Percentiles rank a stretch among this genome's conserved stretches.
Evolutionary conservation across 2,888 invertebrate genomes (phyloP).

Genomic region (Morinoia aosen): DNA sequence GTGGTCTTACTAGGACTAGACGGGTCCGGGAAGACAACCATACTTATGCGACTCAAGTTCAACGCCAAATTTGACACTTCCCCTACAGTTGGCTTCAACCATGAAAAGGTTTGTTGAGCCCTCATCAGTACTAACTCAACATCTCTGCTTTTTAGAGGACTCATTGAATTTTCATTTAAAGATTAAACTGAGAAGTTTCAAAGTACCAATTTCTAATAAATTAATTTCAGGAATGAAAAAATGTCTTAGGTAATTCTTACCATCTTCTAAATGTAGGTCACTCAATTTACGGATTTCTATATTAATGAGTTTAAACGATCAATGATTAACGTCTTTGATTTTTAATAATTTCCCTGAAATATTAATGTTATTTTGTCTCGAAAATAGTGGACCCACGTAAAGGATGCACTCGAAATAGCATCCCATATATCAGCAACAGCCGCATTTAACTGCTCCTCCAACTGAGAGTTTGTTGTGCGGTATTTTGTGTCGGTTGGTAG

Average conservation of each 20-base stretch:
- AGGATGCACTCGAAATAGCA: not conserved
- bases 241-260: not conserved
- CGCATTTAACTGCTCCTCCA: too few species aligned
- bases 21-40: slow-evolving; percentile 66
- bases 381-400: not conserved
- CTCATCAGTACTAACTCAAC: not conserved
- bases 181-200: not conserved
- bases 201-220: not conserved
- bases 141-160: not conserved
- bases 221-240: not conserved
- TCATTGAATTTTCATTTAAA: not conserved
- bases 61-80: slow-evolving; percentile 60
- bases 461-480: too few species aligned
- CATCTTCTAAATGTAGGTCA: not conserved
- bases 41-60: slow-evolving; percentile 64
- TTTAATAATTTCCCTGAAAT: not conserved
- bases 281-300: not conserved
- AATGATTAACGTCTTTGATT: not conserved
- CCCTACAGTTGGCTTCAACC: slow-evolving; percentile 67
- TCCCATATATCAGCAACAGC: not conserved
- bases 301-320: not conserved
- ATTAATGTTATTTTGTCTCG: not conserved
- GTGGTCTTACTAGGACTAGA: slow-evolving; percentile 66
- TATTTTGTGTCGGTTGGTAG: too few species aligned
- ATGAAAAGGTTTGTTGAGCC: slow-evolving; percentile 63